Conservation (phyloP, 2,888 invertebrate genomes). For the Pachycephus smyrnensis region DNA sequence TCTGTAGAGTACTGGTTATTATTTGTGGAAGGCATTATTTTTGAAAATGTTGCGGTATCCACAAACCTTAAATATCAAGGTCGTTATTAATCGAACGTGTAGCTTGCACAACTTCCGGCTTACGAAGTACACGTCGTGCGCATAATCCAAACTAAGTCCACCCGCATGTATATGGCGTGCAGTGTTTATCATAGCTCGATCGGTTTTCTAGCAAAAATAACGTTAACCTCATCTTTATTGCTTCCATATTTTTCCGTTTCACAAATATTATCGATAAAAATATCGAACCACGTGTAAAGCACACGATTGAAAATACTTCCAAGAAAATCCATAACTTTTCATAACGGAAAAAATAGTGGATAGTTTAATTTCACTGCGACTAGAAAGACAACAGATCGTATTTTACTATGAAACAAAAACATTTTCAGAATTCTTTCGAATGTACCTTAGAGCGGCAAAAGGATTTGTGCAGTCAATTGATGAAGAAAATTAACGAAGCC, state of each 20-base stretch:
- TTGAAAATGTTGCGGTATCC: neutral
- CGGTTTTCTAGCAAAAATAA: neutral
- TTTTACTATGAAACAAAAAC: neutral
- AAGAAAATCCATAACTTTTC: constrained; percentile 8
- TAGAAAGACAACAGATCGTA: neutral
- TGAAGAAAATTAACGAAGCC: constrained; percentile 63
- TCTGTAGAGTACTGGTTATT: neutral
- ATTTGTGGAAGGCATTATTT: neutral
- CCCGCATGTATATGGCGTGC: neutral
- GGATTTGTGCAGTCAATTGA: constrained; percentile 60
- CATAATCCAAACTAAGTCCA: neutral
- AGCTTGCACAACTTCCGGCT: constrained; percentile 1
- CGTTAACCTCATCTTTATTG: neutral
- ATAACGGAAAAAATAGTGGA: neutral
- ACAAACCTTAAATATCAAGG: neutral
- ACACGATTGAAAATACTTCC: constrained; percentile 13
- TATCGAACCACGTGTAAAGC: neutral
- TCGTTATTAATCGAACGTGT: neutral
- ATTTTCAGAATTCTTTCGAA: constrained; percentile 58
- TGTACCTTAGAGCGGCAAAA: constrained; percentile 53
- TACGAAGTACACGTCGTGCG: neutral
- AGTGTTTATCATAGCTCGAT: neutral
- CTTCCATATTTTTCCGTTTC: neutral
- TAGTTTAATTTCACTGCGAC: neutral
- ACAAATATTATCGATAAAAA: neutral